Evolutionary conservation across 2,888 invertebrate genomes (phyloP), one percentile per base, ranked within the genome.

Genomic region (Branchellion lobata): DNA sequence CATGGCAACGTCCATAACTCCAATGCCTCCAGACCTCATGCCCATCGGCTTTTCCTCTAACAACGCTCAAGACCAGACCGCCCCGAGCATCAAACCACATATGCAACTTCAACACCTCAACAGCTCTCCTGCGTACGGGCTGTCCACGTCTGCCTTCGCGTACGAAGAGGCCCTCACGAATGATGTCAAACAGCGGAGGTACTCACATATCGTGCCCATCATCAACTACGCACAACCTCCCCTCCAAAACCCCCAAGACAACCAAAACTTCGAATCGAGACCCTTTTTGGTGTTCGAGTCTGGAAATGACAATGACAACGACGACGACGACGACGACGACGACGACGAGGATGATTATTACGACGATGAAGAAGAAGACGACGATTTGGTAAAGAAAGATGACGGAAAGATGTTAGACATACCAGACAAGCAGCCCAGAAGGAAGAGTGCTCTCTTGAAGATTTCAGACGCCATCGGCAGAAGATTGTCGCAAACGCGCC

Each of bases 181-280:
- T 14, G 8, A 27, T 8, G 21, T 21, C 53, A n/a, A 24, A 0
- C 61, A 36, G 36, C 24, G 72, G 11, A 51, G 80, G 31, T 53
- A 36, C 27, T 72, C 77, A 18, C 75, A 61, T 8, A 68, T 73
- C 29, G 77, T 80, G 21, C 73, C 81, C 1, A 57, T 79, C 21
- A 79, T 57, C n/a, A 75, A 71, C 61, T 80, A 76, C n/a, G 33
- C 69, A 34, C n/a, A 78, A 65, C 40, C 33, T 1, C 34, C n/a
- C 24, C 14, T n/a, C 53, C 21, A 8, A 14, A 27, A 57, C 61
- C 51, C 8, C 21, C 69, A 69, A 29, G 33, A 11, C n/a, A 81
- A 81, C 1, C 81, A 82, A 65, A 47, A 82, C 31, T 31, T 80
- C 18, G 80, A 80, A 36, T 53, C 81, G 14, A 78, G 77, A n/a